Percentiles rank a stretch among this genome's conserved stretches.
Evolutionary conservation across 2,797 vertebrate species (phyloP).

Genomic region (Esox masquinongy): DNA sequence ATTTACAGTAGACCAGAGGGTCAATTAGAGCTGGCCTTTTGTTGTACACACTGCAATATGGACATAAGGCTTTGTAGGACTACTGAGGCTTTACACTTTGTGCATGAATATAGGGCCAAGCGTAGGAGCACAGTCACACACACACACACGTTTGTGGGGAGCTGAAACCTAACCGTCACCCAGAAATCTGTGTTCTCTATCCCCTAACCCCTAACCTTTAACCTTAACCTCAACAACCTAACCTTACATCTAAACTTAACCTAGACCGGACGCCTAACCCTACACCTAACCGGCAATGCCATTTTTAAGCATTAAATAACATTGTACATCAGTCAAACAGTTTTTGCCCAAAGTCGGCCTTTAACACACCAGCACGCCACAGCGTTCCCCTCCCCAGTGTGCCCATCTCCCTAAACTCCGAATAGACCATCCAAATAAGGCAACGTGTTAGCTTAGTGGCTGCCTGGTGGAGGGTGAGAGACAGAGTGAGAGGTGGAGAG

Average conservation of each 20-base stretch:
- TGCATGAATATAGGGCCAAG: background rate
- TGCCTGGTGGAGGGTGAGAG: slow-evolving; percentile 49
- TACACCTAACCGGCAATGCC: too few species aligned
- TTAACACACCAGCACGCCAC: background rate
- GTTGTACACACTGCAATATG: background rate
- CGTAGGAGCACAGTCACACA: background rate
- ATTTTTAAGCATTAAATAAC: too few species aligned
- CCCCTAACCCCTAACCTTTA: too few species aligned
- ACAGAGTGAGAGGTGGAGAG: slow-evolving; percentile 32
- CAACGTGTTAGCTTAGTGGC: slow-evolving; percentile 71
- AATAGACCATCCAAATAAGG: slow-evolving; percentile 59
- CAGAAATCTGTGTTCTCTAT: too few species aligned
- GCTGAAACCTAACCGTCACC: too few species aligned
- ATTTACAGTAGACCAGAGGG: background rate
- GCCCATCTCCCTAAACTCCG: slow-evolving; percentile 39
- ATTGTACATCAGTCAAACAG: too few species aligned
- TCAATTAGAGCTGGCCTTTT: background rate
- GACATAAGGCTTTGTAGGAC: background rate
- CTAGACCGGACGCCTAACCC: too few species aligned
- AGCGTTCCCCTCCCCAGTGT: slow-evolving; percentile 13
- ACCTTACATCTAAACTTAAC: too few species aligned
- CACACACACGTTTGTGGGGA: background rate
- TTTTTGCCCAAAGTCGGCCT: too few species aligned
- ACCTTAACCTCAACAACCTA: too few species aligned
- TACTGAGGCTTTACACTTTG: background rate